A percentile compares a stretch with the other conserved stretches of the same genome.
Conservation (phyloP, 2,888 invertebrate genomes). For the Tiliacea citrago region DNA sequence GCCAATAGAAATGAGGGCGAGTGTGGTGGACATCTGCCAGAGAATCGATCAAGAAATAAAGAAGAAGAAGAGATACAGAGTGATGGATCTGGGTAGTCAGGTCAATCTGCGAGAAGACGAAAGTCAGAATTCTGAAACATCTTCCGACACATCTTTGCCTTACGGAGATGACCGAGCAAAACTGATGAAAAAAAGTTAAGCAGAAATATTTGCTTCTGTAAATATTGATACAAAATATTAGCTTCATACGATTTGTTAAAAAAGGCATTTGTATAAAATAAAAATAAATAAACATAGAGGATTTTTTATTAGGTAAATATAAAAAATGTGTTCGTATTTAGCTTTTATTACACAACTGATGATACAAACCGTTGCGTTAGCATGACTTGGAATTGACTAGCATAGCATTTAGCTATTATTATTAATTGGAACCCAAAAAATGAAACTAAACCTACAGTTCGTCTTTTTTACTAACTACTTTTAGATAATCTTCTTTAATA, state of each 20-base stretch:
- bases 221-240: constrained; percentile 27
- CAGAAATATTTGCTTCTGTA: constrained; percentile 31
- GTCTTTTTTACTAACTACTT: constrained; percentile 68
- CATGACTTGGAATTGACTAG: constrained; percentile 38
- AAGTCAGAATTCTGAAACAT: constrained; percentile 31
- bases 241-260: constrained; percentile 3
- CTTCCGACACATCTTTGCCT: constrained; percentile 30
- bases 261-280: constrained; percentile 8
- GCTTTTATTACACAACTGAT: constrained; percentile 11
- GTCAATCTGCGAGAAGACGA: constrained; percentile 46
- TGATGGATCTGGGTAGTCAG: constrained; percentile 66
- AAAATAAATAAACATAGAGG: not conserved
- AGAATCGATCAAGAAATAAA: constrained; percentile 75
- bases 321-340: not conserved
- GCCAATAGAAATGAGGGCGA: constrained; percentile 79
- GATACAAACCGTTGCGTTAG: not conserved
- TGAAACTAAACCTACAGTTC: constrained; percentile 72
- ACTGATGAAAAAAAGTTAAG: constrained; percentile 24
- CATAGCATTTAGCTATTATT: constrained; percentile 16
- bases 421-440: constrained; percentile 3
- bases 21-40: constrained; percentile 77
- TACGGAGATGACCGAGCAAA: constrained; percentile 15
- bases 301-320: not conserved
- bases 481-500: constrained; percentile 79
- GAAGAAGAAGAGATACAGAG: constrained; percentile 76